These are phyloP conservation scores for Drosophila meridiana DNA, from an alignment of 2,888 invertebrate species.

Conservation along the genomic window DNA sequence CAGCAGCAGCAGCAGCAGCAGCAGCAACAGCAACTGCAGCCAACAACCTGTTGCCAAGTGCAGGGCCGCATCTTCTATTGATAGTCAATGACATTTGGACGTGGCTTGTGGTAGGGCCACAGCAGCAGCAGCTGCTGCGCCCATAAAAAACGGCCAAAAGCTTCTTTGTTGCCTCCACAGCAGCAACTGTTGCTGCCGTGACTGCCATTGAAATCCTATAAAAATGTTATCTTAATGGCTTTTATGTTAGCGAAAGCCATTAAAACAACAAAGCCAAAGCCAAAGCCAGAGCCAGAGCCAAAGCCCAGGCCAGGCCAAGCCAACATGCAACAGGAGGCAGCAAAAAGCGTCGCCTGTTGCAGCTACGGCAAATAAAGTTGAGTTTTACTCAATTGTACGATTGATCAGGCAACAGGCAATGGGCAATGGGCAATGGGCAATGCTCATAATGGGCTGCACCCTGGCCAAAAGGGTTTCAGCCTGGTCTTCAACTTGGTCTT, in stretches of 20 bases:
- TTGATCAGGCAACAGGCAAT: constrained; percentile 74
- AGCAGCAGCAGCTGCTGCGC: constrained; percentile 37
- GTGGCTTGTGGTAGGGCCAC: constrained; percentile 66
- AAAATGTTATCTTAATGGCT: constrained; percentile 83
- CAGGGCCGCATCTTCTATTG: constrained; percentile 70
- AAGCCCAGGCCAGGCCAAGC: constrained; percentile 19
- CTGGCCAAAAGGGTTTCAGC: constrained; percentile 60
- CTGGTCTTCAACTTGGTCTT: constrained; percentile 37
- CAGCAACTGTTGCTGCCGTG: constrained; percentile 56
- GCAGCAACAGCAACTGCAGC: constrained; percentile 17
- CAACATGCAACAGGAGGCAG: constrained; percentile 29
- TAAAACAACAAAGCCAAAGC: constrained; percentile 74
- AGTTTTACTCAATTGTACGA: constrained; percentile 81
- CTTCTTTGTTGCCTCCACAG: constrained; percentile 59
- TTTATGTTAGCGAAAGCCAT: constrained; percentile 83
- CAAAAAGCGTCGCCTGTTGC: constrained; percentile 65
- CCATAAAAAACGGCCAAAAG: constrained; percentile 61
- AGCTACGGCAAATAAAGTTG: constrained; percentile 78
- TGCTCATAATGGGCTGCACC: constrained; percentile 63
- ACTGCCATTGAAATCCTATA: constrained; percentile 76
- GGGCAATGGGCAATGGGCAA: constrained; percentile 64
- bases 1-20: constrained; percentile 24
- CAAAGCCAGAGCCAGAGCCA: constrained; percentile 39
- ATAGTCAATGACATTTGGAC: constrained; percentile 81
- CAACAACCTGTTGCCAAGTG: constrained; percentile 68